A percentile compares a stretch with the other conserved stretches of the same genome.
These are phyloP conservation scores for Microcebus jonahi DNA, from an alignment of 2,113 vertebrate species.

Conservation along the genomic window DNA sequence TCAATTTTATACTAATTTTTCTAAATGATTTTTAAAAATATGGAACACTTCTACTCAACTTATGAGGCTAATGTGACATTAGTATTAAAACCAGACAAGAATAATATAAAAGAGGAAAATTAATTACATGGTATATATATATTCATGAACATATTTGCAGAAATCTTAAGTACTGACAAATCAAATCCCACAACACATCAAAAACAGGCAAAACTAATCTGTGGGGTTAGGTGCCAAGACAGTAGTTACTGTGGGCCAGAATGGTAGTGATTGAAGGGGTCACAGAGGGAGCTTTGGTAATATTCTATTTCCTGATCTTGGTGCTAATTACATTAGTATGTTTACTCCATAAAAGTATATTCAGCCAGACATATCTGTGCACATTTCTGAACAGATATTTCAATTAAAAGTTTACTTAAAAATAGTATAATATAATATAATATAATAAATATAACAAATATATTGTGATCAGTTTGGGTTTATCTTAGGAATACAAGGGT, in stretches of 20 bases:
- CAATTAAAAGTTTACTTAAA: neutral
- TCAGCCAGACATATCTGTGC: neutral
- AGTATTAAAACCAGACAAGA: constrained; percentile 1
- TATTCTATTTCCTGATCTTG: neutral
- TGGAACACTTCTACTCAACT: neutral
- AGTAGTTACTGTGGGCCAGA: no score
- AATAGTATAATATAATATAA: neutral
- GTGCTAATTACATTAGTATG: neutral
- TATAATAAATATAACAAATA: neutral
- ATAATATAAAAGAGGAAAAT: neutral
- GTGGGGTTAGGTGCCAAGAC: neutral
- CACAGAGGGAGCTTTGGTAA: neutral
- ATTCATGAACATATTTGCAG: neutral
- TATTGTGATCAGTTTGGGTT: neutral
- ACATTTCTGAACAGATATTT: neutral
- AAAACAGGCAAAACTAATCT: neutral
- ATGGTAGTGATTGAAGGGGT: neutral
- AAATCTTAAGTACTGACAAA: neutral
- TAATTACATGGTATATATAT: neutral
- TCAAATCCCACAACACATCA: neutral
- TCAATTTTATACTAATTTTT: neutral
- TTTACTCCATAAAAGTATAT: neutral
- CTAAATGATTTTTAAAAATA: neutral
- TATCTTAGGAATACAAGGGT: neutral
- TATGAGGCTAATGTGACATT: neutral